Evolutionary conservation across 92 coral and sea anemone species (phyloP).

Genomic region (Micromussa lordhowensis): DNA sequence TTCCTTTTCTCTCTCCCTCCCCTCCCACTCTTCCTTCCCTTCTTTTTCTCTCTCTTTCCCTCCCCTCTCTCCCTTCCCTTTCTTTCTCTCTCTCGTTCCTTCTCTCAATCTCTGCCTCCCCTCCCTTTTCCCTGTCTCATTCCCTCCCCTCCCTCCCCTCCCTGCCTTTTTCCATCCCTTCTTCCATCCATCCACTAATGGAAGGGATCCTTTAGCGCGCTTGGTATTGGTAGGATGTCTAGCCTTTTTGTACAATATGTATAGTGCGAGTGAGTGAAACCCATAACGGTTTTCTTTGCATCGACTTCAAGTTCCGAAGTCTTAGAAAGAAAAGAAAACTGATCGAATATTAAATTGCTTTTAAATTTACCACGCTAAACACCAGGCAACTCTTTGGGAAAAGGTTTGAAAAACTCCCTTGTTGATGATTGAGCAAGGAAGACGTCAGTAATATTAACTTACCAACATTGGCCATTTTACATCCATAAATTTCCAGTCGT

Average conservation of each 20-base stretch:
- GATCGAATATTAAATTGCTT: too few relatives aligned
- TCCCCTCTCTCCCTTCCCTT: not conserved
- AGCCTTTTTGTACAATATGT: not conserved
- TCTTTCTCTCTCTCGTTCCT: not conserved
- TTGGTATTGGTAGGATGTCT: not conserved
- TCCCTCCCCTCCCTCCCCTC: not conserved
- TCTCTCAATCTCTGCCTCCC: not conserved
- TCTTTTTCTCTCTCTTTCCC: not conserved
- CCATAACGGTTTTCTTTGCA: too few relatives aligned
- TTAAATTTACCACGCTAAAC: too few relatives aligned
- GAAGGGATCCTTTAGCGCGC: not conserved
- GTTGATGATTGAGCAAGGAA: not conserved
- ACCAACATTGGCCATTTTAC: constrained; percentile 17
- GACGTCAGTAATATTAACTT: not conserved
- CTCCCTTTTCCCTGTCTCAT: not conserved
- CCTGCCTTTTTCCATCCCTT: not conserved
- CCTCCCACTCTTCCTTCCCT: too few relatives aligned
- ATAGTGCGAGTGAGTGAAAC: not conserved
- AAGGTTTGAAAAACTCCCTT: not conserved
- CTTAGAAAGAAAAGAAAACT: not conserved
- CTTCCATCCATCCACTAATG: not conserved
- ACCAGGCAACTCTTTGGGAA: too few relatives aligned
- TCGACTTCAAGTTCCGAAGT: not conserved
- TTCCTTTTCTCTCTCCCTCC: not conserved
- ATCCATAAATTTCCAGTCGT: constrained; percentile 44